These are phyloP conservation scores for Torymus aiolomorphi DNA, from an alignment of 2,888 invertebrate species.

Conservation along the genomic window DNA sequence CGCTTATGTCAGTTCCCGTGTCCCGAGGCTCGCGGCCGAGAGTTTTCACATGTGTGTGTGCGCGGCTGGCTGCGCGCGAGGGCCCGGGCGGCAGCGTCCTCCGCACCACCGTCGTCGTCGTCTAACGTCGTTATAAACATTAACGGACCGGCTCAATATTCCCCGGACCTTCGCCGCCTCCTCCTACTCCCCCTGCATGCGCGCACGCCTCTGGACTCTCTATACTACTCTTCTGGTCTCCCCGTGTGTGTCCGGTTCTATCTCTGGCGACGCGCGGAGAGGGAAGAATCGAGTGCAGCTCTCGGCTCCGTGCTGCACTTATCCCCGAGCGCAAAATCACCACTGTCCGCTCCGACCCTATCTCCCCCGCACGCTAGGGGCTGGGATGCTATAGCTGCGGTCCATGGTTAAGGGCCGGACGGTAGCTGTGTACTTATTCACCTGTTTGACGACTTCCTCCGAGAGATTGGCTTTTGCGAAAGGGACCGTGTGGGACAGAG, in stretches of 20 bases:
- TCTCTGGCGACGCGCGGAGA: not conserved
- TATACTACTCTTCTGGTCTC: not conserved
- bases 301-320: no score
- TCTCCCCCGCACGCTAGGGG: no score
- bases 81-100: slow-evolving; percentile 32
- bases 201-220: slow-evolving; percentile 28
- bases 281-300: not conserved
- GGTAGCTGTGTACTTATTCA: slow-evolving; percentile 11
- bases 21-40: not conserved
- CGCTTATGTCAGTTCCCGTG: slow-evolving; percentile 70
- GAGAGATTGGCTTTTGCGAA: slow-evolving; percentile 14
- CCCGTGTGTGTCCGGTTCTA: not conserved
- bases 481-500: not conserved
- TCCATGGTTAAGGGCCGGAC: not conserved
- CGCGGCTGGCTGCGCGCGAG: no score
- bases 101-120: slow-evolving; percentile 50
- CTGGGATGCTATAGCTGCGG: no score
- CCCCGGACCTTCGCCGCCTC: slow-evolving; percentile 69
- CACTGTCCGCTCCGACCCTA: no score
- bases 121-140: slow-evolving; percentile 75
- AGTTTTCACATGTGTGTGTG: not conserved
- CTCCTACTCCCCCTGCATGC: slow-evolving; percentile 50
- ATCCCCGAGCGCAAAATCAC: no score
- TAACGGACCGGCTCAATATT: slow-evolving; percentile 75
- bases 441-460: slow-evolving; percentile 24